These are phyloP conservation scores for Aphelocoma californica DNA, from an alignment of 2,797 vertebrate genomes.

Conservation along the genomic window DNA sequence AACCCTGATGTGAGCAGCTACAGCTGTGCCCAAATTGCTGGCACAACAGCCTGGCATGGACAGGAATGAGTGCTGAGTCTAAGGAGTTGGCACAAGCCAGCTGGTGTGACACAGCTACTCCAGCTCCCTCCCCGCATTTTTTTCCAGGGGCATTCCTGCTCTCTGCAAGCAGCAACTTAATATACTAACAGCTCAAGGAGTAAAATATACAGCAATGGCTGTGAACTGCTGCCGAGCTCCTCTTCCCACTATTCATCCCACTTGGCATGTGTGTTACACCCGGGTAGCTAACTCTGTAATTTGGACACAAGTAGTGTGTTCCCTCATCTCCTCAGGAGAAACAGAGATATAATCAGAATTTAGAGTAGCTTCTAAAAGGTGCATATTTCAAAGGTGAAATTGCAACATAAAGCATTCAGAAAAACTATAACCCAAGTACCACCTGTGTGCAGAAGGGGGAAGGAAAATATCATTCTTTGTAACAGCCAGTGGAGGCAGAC, in stretches of 20 bases:
- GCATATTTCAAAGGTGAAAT: conserved; percentile 7
- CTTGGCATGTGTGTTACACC: background rate
- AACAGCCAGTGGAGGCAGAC: background rate
- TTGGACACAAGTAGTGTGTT: background rate
- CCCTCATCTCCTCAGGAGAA: conserved; percentile 6
- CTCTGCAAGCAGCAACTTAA: background rate
- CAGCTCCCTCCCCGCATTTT: background rate
- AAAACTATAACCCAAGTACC: background rate
- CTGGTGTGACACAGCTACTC: background rate
- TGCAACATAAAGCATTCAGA: background rate
- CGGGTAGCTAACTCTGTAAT: background rate
- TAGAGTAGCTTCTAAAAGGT: conserved; percentile 4
- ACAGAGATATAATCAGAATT: conserved; percentile 9
- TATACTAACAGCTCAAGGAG: background rate
- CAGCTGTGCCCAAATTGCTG: background rate
- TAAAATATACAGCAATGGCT: background rate
- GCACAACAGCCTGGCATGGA: background rate
- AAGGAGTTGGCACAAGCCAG: background rate
- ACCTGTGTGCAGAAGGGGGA: background rate
- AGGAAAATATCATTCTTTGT: background rate
- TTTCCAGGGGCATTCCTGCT: background rate
- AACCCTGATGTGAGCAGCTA: background rate
- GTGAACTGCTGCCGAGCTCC: background rate
- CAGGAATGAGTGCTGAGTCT: background rate
- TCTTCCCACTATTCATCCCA: background rate